Conservation (phyloP, 2,888 invertebrate species). For the Odiellus spinosus region DNA sequence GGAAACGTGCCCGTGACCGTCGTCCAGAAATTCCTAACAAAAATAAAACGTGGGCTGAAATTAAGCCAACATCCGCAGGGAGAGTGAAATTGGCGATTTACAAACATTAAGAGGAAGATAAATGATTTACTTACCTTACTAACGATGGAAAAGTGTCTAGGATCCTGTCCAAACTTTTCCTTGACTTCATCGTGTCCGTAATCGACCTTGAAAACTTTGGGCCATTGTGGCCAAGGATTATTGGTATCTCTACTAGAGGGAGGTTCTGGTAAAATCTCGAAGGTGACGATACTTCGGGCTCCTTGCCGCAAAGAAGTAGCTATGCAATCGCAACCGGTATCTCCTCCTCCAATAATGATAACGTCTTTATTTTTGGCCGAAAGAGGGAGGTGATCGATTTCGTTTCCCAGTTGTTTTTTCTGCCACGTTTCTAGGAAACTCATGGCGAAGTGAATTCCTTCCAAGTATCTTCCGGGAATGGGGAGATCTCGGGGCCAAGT, state of each 20-base stretch:
- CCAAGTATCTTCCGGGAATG: slow-evolving; percentile 52
- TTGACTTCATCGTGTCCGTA: slow-evolving; percentile 96
- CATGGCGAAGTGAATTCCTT: slow-evolving; percentile 95
- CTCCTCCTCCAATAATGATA: slow-evolving; percentile 77
- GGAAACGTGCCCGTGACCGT: slow-evolving; percentile 71
- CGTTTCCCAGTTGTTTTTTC: slow-evolving; percentile 68
- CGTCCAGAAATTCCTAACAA: slow-evolving; percentile 64
- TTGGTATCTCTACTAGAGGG: slow-evolving; percentile 58
- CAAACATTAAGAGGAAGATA: too few relatives aligned
- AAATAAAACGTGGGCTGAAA: too few relatives aligned
- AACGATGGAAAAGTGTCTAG: slow-evolving; percentile 77
- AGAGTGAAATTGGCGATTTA: too few relatives aligned
- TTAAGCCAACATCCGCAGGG: too few relatives aligned
- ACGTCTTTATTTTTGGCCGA: slow-evolving; percentile 86
- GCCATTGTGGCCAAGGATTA: slow-evolving; percentile 99
- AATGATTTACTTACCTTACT: slow-evolving; percentile 63
- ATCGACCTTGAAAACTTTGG: slow-evolving; percentile 86
- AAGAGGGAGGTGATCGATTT: slow-evolving; percentile 29
- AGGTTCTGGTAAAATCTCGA: slow-evolving; percentile 92
- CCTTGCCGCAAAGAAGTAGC: slow-evolving; percentile 86
- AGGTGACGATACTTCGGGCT: slow-evolving; percentile 78
- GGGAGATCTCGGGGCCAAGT: slow-evolving; percentile 82
- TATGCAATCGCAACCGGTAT: slow-evolving; percentile 94
- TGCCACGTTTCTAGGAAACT: slow-evolving; percentile 94
- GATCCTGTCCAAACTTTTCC: slow-evolving; percentile 79